These are phyloP conservation scores for Cetonia aurata DNA, from an alignment of 2,888 invertebrate genomes.

Conservation along the genomic window DNA sequence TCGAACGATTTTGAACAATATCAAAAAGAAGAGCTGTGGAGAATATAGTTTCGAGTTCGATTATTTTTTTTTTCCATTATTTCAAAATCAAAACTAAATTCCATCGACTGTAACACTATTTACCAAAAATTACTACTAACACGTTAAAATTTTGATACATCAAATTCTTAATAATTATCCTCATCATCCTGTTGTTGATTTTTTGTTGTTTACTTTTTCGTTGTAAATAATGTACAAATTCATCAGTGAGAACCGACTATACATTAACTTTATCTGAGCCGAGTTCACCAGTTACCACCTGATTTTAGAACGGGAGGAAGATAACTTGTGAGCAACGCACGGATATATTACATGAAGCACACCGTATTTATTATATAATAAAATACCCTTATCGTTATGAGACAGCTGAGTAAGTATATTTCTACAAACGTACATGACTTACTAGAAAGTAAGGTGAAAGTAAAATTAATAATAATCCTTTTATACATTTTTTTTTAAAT, in stretches of 20 bases:
- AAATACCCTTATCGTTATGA: slow-evolving; percentile 48
- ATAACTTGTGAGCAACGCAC: slow-evolving; percentile 56
- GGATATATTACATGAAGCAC: slow-evolving; percentile 60
- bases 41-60: slow-evolving; percentile 58
- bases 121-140: slow-evolving; percentile 50
- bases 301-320: slow-evolving; percentile 1
- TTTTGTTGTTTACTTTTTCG: slow-evolving; percentile 55
- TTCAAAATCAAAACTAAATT: slow-evolving; percentile 58
- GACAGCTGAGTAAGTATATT: slow-evolving; percentile 50
- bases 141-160: slow-evolving; percentile 59
- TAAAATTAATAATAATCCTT: slow-evolving; percentile 42
- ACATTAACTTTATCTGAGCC: slow-evolving; percentile 43
- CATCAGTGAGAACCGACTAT: slow-evolving; percentile 43
- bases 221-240: slow-evolving; percentile 62
- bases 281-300: slow-evolving; percentile 17
- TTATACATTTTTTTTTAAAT: slow-evolving; percentile 48
- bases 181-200: slow-evolving; percentile 33
- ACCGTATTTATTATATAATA: slow-evolving; percentile 57
- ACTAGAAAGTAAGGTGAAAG: slow-evolving; percentile 47
- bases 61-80: slow-evolving; percentile 15
- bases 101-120: slow-evolving; percentile 53
- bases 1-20: slow-evolving; percentile 60
- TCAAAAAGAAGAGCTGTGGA: slow-evolving; percentile 60
- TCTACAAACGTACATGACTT: slow-evolving; percentile 52
- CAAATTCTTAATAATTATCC: slow-evolving; percentile 53